Evolutionary conservation across 2,888 invertebrate genomes (phyloP), one percentile per base, ranked within the genome.

Genomic region (Drosophila percnosoma): DNA sequence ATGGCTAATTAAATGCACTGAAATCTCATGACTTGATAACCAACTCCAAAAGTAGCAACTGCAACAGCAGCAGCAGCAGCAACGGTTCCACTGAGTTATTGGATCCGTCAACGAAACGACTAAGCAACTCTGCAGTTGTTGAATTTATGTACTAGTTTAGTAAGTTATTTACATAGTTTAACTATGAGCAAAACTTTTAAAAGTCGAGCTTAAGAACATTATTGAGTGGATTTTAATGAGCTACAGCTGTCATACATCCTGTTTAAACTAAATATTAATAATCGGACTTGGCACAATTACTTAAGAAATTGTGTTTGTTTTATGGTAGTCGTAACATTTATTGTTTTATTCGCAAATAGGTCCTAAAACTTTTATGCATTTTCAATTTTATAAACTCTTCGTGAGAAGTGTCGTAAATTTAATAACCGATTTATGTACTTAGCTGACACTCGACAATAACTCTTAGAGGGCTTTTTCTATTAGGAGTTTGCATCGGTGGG

Each of bases 1-100:
- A 87, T 83, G 79, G 86, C 79, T 87, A 85, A 84, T 84, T 84
- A 84, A 84, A 87, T 76, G 78, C 80, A 87, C 73, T 73, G 65
- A 70, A 82, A 84, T 82, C 76, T 66, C 70, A 65, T 71, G 79
- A 73, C 69, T 72, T 45, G 71, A 71, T 78, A 75, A 68, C 49
- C 40, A 33, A 38, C 21, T 29, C 7, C 36, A 40, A 48, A 58
- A 40, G 38, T 11, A 21, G 45, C 45, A 18, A 11, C n/a, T 31
- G 31, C 45, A 18, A 49, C 11, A 40, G 40, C 40, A 40, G 8
- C 40, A 40, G 40, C 48, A 55, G 21, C 27, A n/a, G 38, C 55
- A 55, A 40, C 38, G 29, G 18, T n/a, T 51, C 11, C 34, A 57
- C 42, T 53, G 29, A 68, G 64, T 58, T 76, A 73, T 71, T 62